These are phyloP conservation scores for Tachysurus fulvidraco DNA, from an alignment of 2,113 vertebrate genomes.

Conservation along the genomic window DNA sequence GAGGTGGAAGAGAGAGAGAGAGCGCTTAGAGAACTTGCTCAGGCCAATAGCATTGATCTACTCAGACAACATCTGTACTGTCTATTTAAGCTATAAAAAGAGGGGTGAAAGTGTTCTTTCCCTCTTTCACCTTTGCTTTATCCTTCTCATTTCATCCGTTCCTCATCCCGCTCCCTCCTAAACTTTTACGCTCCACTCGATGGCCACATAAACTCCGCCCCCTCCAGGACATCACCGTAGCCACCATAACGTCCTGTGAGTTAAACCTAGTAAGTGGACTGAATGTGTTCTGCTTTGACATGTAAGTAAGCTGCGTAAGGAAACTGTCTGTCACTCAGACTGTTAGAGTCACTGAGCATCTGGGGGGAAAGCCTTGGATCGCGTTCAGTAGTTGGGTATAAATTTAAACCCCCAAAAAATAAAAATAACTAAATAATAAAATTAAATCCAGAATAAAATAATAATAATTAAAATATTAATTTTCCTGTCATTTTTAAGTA, in stretches of 20 bases:
- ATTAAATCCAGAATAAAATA: no score
- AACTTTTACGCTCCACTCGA: neutral
- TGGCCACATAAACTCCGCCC: neutral
- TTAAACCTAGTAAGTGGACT: neutral
- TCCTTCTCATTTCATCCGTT: neutral
- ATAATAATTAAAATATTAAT: no score
- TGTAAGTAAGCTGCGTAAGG: neutral
- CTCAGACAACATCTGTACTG: conserved; percentile 61
- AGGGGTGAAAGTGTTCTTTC: neutral
- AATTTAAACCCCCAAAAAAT: no score
- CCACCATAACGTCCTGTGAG: conserved; percentile 11
- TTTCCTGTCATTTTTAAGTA: no score
- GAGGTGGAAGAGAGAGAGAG: no score
- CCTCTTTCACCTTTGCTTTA: neutral
- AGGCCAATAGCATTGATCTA: conserved; percentile 66
- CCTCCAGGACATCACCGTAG: neutral
- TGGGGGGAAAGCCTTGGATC: no score
- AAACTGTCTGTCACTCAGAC: neutral
- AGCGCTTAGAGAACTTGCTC: conserved; percentile 42
- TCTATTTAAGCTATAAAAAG: conserved; percentile 39
- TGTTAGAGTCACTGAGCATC: neutral
- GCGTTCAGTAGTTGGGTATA: no score
- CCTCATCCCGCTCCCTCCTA: neutral
- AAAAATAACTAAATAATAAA: no score
- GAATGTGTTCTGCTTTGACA: neutral